These are phyloP conservation scores for Macaria liturata DNA, from an alignment of 2,888 invertebrate species.

Conservation along the genomic window DNA sequence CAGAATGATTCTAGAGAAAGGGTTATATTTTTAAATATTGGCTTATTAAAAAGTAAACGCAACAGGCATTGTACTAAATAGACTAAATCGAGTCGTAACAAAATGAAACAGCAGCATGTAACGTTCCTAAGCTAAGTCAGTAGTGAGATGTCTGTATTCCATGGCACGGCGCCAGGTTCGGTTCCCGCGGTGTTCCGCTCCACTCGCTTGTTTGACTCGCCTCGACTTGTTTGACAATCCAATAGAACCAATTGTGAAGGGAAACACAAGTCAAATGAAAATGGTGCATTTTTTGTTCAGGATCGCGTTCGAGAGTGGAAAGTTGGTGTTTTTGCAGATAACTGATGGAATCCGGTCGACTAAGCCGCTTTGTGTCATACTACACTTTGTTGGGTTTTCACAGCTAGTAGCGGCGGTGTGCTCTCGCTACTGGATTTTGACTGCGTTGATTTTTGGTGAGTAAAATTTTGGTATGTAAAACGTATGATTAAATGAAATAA, in stretches of 20 bases:
- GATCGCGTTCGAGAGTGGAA: conserved; percentile 1
- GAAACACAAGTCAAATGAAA: conserved; percentile 30
- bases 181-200: not conserved
- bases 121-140: not conserved
- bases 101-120: not conserved
- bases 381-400: too few relatives aligned
- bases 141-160: conserved; percentile 12
- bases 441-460: too few relatives aligned
- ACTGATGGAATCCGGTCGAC: too few relatives aligned
- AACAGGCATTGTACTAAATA: not conserved
- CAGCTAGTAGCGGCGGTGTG: too few relatives aligned
- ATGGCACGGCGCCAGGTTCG: not conserved
- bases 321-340: not conserved
- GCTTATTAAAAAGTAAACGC: too few relatives aligned
- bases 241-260: conserved; percentile 34
- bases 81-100: not conserved
- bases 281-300: conserved; percentile 18
- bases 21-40: too few relatives aligned
- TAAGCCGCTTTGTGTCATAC: too few relatives aligned
- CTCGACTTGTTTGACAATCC: conserved; percentile 28
- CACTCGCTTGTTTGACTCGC: conserved; percentile 25
- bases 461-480: too few relatives aligned
- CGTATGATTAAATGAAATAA: too few relatives aligned
- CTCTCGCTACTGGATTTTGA: too few relatives aligned
- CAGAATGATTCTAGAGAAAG: too few relatives aligned